Conservation (phyloP, 2,113 vertebrate genomes). For the Saccopteryx leptura region DNA sequence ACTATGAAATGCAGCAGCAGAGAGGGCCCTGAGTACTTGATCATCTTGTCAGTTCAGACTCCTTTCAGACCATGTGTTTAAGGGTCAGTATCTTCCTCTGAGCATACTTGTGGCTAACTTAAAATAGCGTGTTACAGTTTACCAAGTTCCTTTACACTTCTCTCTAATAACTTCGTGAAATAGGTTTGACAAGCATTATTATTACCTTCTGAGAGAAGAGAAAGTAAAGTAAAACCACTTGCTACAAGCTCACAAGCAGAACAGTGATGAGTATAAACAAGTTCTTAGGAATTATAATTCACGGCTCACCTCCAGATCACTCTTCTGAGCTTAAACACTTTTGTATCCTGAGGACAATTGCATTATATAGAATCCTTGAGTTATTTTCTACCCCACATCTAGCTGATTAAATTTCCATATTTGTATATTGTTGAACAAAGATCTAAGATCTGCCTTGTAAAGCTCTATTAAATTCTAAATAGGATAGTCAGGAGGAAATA, state of each 20-base stretch:
- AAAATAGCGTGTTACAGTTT: neutral
- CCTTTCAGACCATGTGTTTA: neutral
- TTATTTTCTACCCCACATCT: neutral
- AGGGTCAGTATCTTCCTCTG: neutral
- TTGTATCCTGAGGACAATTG: neutral
- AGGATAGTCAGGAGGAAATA: slow-evolving; percentile 26
- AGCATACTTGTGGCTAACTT: neutral
- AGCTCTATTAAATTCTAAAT: neutral
- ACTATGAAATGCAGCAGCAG: neutral
- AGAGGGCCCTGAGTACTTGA: neutral
- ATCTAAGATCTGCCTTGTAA: neutral
- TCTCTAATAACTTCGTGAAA: neutral
- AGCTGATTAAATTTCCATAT: neutral
- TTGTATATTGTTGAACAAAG: slow-evolving; percentile 34
- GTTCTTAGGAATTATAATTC: neutral
- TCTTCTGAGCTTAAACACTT: neutral
- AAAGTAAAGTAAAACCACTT: neutral
- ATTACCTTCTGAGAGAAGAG: neutral
- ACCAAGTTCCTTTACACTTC: neutral
- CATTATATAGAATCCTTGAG: neutral
- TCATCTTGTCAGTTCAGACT: neutral
- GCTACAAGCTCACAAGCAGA: neutral
- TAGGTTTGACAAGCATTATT: neutral
- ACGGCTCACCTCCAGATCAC: neutral
- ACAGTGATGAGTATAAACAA: neutral